phyloP scores from a whole-genome alignment of 2,888 invertebrate genomes.

The Gymnocheta viridis region DNA sequence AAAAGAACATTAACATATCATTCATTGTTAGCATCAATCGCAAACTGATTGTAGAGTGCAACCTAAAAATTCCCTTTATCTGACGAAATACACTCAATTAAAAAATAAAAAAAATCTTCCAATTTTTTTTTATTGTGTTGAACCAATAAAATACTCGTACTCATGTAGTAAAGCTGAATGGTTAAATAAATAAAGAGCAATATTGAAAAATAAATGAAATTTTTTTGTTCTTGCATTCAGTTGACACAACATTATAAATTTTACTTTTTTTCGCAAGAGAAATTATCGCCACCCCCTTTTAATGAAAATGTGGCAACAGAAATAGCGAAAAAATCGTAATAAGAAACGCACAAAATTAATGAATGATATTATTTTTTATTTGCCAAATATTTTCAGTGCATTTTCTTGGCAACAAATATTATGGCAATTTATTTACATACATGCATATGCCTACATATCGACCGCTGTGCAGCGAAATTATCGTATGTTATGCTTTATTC shows the following conservation, averaged over 20 bases:
- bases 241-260: conserved; percentile 64
- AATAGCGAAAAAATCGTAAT: conserved; percentile 16
- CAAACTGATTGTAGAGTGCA: neutral
- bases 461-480: too few relatives aligned
- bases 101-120: conserved; percentile 31
- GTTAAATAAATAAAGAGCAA: conserved; percentile 65
- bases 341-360: conserved; percentile 57
- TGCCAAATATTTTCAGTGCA: conserved; percentile 4
- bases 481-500: too few relatives aligned
- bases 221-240: conserved; percentile 1
- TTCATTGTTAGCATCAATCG: too few relatives aligned
- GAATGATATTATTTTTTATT: conserved; percentile 13
- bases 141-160: conserved; percentile 48
- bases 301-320: conserved; percentile 5
- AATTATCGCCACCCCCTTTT: neutral
- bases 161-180: conserved; percentile 54
- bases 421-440: conserved; percentile 37
- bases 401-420: conserved; percentile 36
- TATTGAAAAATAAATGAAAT: conserved; percentile 64
- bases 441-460: too few relatives aligned
- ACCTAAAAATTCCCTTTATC: conserved; percentile 3
- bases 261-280: conserved; percentile 23
- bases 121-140: conserved; percentile 9
- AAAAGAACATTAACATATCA: neutral
- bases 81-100: conserved; percentile 64